Conservation (phyloP, 2,113 vertebrate genomes). For the Falcunculus frontatus region DNA sequence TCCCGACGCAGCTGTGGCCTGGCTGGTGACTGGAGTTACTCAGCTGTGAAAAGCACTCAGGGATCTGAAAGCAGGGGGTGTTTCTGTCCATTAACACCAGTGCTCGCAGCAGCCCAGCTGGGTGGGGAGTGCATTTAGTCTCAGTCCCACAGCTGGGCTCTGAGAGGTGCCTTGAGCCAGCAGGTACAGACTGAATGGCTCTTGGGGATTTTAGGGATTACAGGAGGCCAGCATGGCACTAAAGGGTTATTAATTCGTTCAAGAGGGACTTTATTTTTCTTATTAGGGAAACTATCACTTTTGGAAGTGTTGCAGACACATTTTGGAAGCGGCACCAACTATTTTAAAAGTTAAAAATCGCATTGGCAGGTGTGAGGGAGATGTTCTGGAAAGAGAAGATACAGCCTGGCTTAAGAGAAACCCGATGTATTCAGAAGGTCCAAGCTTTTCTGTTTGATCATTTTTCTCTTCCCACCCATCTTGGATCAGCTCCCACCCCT, state of each 20-base stretch:
- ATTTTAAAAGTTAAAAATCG: background rate
- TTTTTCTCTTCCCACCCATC: background rate
- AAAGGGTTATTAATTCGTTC: background rate
- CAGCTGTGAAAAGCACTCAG: background rate
- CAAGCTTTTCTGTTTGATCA: background rate
- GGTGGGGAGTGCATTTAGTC: background rate
- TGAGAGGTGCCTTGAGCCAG: accelerated
- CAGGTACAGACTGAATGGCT: background rate
- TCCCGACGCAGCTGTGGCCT: background rate
- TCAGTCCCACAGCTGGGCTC: background rate
- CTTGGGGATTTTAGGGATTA: background rate
- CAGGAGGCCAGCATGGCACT: background rate
- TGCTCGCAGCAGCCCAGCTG: background rate
- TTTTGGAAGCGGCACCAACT: background rate
- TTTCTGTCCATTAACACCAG: background rate
- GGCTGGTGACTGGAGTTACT: background rate
- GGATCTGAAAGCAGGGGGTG: background rate
- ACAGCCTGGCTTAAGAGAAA: background rate
- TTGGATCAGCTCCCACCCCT: background rate
- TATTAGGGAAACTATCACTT: background rate
- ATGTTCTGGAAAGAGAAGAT: background rate
- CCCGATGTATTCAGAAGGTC: background rate
- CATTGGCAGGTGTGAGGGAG: background rate
- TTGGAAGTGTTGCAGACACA: background rate
- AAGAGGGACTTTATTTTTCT: background rate